These are phyloP conservation scores for Festucalex cinctus DNA, from an alignment of 2,113 vertebrate species.

Conservation along the genomic window DNA sequence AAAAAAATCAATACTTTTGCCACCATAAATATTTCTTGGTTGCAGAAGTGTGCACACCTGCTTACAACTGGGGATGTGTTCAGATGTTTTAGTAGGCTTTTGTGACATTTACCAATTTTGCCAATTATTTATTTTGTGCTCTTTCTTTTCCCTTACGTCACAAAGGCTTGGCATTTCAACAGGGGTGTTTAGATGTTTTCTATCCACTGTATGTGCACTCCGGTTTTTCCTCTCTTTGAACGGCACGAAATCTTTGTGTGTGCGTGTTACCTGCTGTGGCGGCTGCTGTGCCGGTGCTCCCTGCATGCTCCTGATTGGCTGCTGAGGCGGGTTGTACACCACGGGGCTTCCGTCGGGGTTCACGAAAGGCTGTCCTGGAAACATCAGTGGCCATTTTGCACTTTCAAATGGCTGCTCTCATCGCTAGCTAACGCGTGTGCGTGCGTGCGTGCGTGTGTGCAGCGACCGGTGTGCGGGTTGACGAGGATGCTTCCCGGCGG, in stretches of 20 bases:
- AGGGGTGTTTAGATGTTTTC: neutral
- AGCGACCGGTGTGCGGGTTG: slow-evolving; percentile 89
- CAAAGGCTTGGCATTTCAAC: neutral
- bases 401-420: slow-evolving; percentile 5
- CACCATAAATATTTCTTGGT: too few relatives aligned
- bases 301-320: slow-evolving; percentile 77
- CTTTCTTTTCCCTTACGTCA: too few relatives aligned
- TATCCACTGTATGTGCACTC: neutral
- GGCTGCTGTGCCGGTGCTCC: slow-evolving; percentile 63
- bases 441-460: neutral
- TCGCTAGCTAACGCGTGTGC: neutral
- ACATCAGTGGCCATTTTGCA: slow-evolving; percentile 24
- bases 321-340: slow-evolving; percentile 92
- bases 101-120: too few relatives aligned
- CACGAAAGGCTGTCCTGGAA: slow-evolving; percentile 89
- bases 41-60: too few relatives aligned
- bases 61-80: too few relatives aligned
- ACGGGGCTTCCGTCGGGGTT: slow-evolving; percentile 92
- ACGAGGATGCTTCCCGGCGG: slow-evolving; percentile 91
- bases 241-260: neutral
- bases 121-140: too few relatives aligned
- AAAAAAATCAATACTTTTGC: too few relatives aligned
- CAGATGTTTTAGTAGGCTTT: too few relatives aligned
- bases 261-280: slow-evolving; percentile 76
- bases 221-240: too few relatives aligned